Evolutionary conservation across 2,113 vertebrate genomes (phyloP), one percentile per base, ranked within the genome.

Genomic region (Baryphthengus martii): DNA sequence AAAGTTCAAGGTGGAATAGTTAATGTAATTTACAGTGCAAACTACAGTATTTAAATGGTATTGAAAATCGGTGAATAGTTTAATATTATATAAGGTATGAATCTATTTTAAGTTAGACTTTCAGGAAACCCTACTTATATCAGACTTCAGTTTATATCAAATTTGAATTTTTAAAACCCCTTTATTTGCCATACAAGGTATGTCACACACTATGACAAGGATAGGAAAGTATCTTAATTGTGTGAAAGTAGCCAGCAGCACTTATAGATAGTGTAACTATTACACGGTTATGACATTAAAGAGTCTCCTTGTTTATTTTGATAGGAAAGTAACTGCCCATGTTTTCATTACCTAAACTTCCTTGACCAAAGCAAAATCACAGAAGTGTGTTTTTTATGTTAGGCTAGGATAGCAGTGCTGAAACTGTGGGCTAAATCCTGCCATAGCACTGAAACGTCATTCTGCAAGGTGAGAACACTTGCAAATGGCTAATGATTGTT

Each of bases 351-450:
- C 19, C 24, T 37, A 42, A 75, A 19, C 15, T 42, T 45, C 16
- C 31, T 62, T 52, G 23, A 3, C n/a, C 28, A 78, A 82, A 77
- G 11, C 6, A 74, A 82, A 55, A 89, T 8, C 21, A 31, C 4
- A 1, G 4, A 37, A 7, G 2, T 56, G 2, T 7, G 7, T 37
- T 75, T 15, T 37, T 56, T 20, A n/a, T 7, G 4, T 31, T 66
- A 66, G 31, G 42, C 44, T 24, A 80, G 62, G 29, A 58, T 1
- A 45, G 7, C 9, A 71, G 44, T 14, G 19, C 40, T 71, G 45
- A 63, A 78, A 85, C 4, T 52, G 23, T 53, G 39, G 42, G 5
- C 25, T 63, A 33, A 42, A 21, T 47, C 31, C 47, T 79, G 24
- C 19, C 73, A 39, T 35, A 66, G 39, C 31, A 44, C 3, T 77